phyloP scores from a whole-genome alignment of 2,797 vertebrate species.

The Carapus acus region DNA sequence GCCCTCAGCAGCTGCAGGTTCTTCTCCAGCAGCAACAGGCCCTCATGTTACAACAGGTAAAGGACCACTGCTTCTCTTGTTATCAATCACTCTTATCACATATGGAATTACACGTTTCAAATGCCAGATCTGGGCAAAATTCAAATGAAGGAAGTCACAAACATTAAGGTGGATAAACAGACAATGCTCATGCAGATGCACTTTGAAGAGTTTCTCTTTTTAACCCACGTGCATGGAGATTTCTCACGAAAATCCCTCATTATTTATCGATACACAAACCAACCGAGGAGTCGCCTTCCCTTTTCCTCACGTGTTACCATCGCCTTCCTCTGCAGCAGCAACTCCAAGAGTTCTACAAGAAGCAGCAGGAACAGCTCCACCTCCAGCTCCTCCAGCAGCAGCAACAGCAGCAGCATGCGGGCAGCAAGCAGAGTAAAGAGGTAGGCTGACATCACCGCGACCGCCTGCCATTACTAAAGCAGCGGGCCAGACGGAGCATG shows the following conservation, averaged over 20 bases:
- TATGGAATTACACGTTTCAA: slow-evolving; percentile 1
- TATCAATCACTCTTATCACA: neutral
- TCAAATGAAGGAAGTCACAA: too few relatives aligned
- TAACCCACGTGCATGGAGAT: slow-evolving; percentile 30
- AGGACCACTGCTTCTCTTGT: slow-evolving; percentile 4
- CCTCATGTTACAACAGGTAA: slow-evolving; percentile 99
- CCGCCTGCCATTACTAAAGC: slow-evolving; percentile 41
- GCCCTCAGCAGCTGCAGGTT: slow-evolving; percentile 99
- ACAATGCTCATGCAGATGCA: slow-evolving; percentile 19
- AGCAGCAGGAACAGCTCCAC: slow-evolving; percentile 99
- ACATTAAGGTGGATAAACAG: too few relatives aligned
- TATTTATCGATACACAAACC: slow-evolving; percentile 24
- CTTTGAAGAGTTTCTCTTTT: slow-evolving; percentile 26
- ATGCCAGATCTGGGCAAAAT: neutral
- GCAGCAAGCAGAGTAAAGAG: slow-evolving; percentile 99
- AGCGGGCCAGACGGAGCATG: slow-evolving; percentile 51
- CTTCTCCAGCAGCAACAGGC: slow-evolving; percentile 99
- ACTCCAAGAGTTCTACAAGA: slow-evolving; percentile 99
- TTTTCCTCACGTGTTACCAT: slow-evolving; percentile 33
- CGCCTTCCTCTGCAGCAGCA: slow-evolving; percentile 86
- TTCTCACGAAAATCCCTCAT: slow-evolving; percentile 7
- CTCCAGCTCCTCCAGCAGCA: slow-evolving; percentile 96
- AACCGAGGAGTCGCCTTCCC: neutral
- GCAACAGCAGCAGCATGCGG: slow-evolving; percentile 97
- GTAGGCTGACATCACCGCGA: slow-evolving; percentile 76